These are phyloP conservation scores for Phaenicophaeus curvirostris DNA, from an alignment of 2,797 vertebrate genomes.

Conservation along the genomic window DNA sequence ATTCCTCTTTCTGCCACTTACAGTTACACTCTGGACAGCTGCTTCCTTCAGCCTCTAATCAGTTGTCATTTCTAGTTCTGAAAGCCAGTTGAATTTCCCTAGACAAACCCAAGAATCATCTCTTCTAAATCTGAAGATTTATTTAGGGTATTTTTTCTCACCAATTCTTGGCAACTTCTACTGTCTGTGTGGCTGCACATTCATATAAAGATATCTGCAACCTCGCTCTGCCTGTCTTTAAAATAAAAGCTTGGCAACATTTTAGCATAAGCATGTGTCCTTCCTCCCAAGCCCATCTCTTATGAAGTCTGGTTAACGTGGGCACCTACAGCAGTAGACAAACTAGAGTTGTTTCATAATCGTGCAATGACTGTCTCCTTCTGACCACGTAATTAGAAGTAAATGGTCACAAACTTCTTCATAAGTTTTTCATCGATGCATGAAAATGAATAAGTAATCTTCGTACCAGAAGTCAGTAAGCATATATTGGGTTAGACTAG, in stretches of 20 bases:
- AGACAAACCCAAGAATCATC: neutral
- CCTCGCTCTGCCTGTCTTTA: neutral
- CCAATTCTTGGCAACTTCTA: neutral
- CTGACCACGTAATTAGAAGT: neutral
- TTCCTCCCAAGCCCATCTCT: neutral
- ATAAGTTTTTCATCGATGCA: neutral
- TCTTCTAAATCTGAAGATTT: neutral
- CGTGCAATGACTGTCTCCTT: neutral
- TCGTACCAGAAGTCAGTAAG: neutral
- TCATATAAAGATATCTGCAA: neutral
- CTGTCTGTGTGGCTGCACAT: neutral
- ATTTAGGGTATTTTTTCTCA: neutral
- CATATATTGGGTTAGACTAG: neutral
- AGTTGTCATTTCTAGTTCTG: neutral
- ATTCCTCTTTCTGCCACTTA: neutral
- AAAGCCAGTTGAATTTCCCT: neutral
- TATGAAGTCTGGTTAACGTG: neutral
- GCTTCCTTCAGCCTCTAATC: neutral
- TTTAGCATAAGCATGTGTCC: rapidly evolving
- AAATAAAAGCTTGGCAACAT: neutral
- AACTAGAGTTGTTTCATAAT: neutral
- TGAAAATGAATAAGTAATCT: neutral
- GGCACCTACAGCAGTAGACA: neutral
- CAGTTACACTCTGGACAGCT: neutral
- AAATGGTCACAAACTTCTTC: neutral